phyloP scores from a whole-genome alignment of 1,140 invertebrate genomes.

The Odontomachus brunneus region DNA sequence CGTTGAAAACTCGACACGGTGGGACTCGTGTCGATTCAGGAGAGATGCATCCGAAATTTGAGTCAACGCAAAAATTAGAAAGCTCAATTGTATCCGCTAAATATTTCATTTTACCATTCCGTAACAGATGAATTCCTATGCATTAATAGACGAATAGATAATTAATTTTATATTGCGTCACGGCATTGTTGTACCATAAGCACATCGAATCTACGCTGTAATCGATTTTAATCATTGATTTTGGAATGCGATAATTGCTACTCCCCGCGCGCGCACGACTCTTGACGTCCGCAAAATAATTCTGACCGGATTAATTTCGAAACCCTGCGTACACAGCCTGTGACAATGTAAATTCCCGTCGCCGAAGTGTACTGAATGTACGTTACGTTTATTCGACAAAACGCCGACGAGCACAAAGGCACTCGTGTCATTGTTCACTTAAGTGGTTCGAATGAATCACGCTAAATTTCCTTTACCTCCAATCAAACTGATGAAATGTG shows the following conservation, averaged over 20 bases:
- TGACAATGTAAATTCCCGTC: slow-evolving; percentile 37
- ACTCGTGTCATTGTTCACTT: slow-evolving; percentile 54
- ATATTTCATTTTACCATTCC: background rate
- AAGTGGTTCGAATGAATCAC: slow-evolving; percentile 57
- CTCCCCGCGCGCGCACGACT: background rate
- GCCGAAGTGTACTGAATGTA: slow-evolving; percentile 33
- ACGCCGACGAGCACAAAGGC: slow-evolving; percentile 42
- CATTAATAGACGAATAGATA: background rate
- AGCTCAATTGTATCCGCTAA: background rate
- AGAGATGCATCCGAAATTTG: no score
- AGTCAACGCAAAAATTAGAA: background rate
- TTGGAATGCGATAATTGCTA: background rate
- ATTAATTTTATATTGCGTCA: background rate
- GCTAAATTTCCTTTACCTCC: slow-evolving; percentile 50
- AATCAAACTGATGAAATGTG: slow-evolving; percentile 40
- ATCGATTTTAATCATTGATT: slow-evolving; percentile 36
- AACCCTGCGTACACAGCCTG: background rate
- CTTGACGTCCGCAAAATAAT: slow-evolving; percentile 47
- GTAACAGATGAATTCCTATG: background rate
- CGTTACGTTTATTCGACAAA: slow-evolving; percentile 44
- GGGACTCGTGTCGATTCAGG: background rate
- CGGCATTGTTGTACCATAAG: background rate
- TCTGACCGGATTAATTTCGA: slow-evolving; percentile 39
- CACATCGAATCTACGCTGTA: background rate
- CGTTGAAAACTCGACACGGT: background rate